Percentiles rank a stretch among this genome's conserved stretches.
Evolutionary conservation across 2,113 vertebrate genomes (phyloP).

Genomic region (Oxyura jamaicensis): DNA sequence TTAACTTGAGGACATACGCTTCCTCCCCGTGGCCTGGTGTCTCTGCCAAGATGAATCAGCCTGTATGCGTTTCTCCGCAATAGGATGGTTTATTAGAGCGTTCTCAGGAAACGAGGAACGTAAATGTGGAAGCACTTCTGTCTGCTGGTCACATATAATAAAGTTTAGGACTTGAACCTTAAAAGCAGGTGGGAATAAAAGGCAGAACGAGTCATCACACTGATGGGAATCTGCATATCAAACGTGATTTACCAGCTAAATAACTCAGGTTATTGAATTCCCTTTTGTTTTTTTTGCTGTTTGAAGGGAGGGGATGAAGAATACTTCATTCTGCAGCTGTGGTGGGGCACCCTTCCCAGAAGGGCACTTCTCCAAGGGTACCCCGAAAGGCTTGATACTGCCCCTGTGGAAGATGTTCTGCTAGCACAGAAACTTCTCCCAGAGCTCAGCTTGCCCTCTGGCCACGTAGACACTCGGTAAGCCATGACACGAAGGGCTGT

Average conservation of each 20-base stretch:
- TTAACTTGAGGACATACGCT: background rate
- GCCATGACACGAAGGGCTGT: background rate
- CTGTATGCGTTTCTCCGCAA: fast-evolving
- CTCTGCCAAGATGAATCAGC: too few species aligned
- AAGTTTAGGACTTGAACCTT: background rate
- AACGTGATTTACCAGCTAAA: background rate
- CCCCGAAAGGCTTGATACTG: background rate
- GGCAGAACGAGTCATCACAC: fast-evolving
- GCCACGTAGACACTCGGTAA: background rate
- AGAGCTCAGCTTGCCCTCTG: background rate
- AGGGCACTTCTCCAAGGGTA: too few species aligned
- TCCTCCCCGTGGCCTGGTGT: fast-evolving
- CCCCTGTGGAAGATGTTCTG: background rate
- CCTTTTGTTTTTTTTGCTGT: background rate
- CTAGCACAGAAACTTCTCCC: background rate
- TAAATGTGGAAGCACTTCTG: background rate
- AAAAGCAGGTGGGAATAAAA: background rate
- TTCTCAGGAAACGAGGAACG: background rate
- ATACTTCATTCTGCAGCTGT: background rate
- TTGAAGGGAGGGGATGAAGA: background rate
- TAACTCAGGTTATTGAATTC: background rate
- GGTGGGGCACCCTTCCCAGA: background rate
- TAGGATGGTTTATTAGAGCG: background rate
- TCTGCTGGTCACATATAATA: background rate
- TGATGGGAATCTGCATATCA: background rate